Percentiles rank a stretch among this genome's conserved stretches.
phyloP scores from a whole-genome alignment of 2,888 invertebrate genomes.

The Mythimna albipuncta region DNA sequence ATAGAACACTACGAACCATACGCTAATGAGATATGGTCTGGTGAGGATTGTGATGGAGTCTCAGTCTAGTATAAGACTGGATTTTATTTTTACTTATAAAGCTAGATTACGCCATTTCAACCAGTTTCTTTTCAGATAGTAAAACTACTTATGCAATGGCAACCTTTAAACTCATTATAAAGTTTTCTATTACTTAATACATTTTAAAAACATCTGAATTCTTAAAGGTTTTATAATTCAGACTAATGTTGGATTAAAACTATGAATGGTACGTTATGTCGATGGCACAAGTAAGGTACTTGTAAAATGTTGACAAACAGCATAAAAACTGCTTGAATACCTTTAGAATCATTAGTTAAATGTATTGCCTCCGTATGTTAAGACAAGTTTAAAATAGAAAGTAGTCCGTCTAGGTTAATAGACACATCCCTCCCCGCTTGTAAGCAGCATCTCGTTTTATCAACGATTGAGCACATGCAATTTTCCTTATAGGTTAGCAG shows the following conservation, averaged over 20 bases:
- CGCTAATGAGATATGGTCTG: neutral
- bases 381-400: slow-evolving; percentile 67
- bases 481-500: slow-evolving; percentile 31
- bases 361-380: slow-evolving; percentile 59
- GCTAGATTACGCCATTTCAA: neutral
- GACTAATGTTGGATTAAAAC: neutral
- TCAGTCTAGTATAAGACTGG: neutral
- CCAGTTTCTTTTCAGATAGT: neutral
- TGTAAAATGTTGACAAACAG: slow-evolving; percentile 44
- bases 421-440: slow-evolving; percentile 60
- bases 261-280: neutral
- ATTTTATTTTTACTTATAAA: neutral
- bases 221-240: neutral
- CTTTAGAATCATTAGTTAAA: slow-evolving; percentile 61
- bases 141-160: slow-evolving; percentile 5
- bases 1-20: too few species aligned
- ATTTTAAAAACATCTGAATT: neutral
- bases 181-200: neutral
- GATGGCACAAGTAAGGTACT: neutral
- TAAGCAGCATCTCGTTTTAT: slow-evolving; percentile 59
- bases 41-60: neutral
- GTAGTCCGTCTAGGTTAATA: slow-evolving; percentile 61
- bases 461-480: slow-evolving; percentile 42
- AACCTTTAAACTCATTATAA: slow-evolving; percentile 5
- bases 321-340: slow-evolving; percentile 52